Conservation (phyloP, 2,888 invertebrate genomes). For the Orgyia antiqua region DNA sequence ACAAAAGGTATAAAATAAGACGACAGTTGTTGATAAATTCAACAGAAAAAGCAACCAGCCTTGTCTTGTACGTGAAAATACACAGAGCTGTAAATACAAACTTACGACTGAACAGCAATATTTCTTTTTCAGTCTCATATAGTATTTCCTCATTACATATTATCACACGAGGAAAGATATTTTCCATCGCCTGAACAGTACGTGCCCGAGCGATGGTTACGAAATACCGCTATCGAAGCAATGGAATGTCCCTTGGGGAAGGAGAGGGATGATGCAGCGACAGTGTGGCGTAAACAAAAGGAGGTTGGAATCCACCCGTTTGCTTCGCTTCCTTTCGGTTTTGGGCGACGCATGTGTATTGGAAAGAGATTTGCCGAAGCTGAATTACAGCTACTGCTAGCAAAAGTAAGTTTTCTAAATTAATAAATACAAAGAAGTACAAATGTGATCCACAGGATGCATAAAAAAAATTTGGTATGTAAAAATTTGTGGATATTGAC, state of each 20-base stretch:
- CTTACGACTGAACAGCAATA: too few relatives aligned
- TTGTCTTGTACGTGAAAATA: too few relatives aligned
- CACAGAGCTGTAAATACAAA: too few relatives aligned
- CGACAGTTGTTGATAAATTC: too few relatives aligned
- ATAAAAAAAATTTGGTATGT: too few relatives aligned
- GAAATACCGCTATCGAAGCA: constrained; percentile 48
- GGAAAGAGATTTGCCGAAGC: constrained; percentile 90
- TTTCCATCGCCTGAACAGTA: constrained; percentile 84
- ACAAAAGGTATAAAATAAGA: not conserved
- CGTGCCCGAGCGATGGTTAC: constrained; percentile 88
- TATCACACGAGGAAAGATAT: constrained; percentile 85
- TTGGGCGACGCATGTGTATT: constrained; percentile 86
- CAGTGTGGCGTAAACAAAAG: constrained; percentile 63
- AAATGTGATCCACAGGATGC: too few relatives aligned
- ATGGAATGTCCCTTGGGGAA: constrained; percentile 14
- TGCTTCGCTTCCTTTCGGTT: constrained; percentile 86
- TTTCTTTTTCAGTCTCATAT: constrained; percentile 85
- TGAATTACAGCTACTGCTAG: constrained; percentile 84
- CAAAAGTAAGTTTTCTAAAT: constrained; percentile 82
- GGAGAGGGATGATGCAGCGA: constrained; percentile 17
- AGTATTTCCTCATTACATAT: constrained; percentile 87
- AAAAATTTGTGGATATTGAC: too few relatives aligned
- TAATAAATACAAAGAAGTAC: too few relatives aligned
- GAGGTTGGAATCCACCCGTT: constrained; percentile 83
- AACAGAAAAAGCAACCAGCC: too few relatives aligned